Evolutionary conservation across 2,797 vertebrate species (phyloP), one percentile per base, ranked within the genome.

Genomic region (Phylloscopus collybita): DNA sequence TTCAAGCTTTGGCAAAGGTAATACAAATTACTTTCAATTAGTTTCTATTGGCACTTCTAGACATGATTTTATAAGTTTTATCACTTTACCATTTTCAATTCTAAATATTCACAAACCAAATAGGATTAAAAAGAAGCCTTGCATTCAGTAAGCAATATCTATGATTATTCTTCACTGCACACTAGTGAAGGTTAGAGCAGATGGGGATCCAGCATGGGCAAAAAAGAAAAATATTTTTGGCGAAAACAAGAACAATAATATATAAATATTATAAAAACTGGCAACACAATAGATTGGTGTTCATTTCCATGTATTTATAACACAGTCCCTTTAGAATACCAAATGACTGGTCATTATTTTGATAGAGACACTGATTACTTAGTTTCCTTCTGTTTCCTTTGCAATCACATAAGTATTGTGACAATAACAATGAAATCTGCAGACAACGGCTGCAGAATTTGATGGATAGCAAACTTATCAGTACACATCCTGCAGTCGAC

Each of bases 361-460:
- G 38, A 69, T 80, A 56, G 40, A 71, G 30, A 51, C 30, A 27
- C 53, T 83, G 81, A 88, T 94, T 93, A 54, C 51, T 86, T 66
- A 13, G 42, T 57, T 92, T 80, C 40, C 83, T 87, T 89, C 72
- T 80, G 17, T 91, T 93, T 95, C 61, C 45, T 72, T 44, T 79
- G 47, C 65, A 96, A 96, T 96, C 93, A 92, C 50, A 88, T 36
- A 62, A 86, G 54, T 82, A 94, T 94, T 95, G 88, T 94, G 70
- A 54, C 38, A 70, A 34, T 42, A 87, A 91, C 82, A 95, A 90
- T 65, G 90, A 86, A 88, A 88, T 84, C 59, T 81, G 30, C 17
- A 88, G 86, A 88, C 70, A 92, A 56, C 22, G 27, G 34, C 47
- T 78, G 47, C 27, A 61, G 45, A 69, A 92, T 83, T 61, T 90